Percentiles rank a stretch among this genome's conserved stretches.
Evolutionary conservation across 2,113 vertebrate species (phyloP).

Genomic region (Conger conger): DNA sequence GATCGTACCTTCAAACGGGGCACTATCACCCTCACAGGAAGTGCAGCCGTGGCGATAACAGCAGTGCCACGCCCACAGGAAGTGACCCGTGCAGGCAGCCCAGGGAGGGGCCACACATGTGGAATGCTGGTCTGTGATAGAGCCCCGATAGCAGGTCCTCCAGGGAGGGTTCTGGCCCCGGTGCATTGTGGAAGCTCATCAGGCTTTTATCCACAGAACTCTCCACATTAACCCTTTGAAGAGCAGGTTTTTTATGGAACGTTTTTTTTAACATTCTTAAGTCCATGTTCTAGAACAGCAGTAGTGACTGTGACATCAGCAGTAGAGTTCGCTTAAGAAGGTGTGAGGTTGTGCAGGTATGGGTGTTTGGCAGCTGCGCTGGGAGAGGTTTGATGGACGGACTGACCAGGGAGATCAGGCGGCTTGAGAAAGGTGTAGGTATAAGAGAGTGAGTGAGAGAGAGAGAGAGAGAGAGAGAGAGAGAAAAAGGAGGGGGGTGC

Average conservation of each 20-base stretch:
- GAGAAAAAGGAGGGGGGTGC: too few relatives aligned
- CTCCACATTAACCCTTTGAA: neutral
- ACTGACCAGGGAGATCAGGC: neutral
- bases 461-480: too few relatives aligned
- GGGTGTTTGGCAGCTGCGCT: neutral
- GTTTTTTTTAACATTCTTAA: too few relatives aligned
- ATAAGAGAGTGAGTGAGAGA: too few relatives aligned
- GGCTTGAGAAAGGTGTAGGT: too few relatives aligned
- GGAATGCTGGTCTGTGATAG: constrained; percentile 10
- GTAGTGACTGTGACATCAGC: too few relatives aligned
- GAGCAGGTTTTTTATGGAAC: too few relatives aligned
- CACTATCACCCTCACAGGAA: constrained; percentile 25
- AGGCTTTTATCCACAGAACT: neutral
- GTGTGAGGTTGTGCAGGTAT: neutral
- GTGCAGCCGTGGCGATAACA: constrained; percentile 18
- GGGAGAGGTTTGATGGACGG: neutral
- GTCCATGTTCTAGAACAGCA: too few relatives aligned
- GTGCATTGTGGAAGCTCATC: neutral
- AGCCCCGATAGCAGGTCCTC: constrained; percentile 8
- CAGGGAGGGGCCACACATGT: constrained; percentile 5
- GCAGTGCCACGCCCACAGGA: constrained; percentile 15
- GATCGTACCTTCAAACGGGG: constrained; percentile 14
- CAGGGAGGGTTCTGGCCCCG: neutral
- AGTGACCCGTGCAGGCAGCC: neutral
- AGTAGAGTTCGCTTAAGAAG: too few relatives aligned